Evolutionary conservation across 92 coral and sea anemone species (phyloP).

Genomic region (Bergia puertoricense): DNA sequence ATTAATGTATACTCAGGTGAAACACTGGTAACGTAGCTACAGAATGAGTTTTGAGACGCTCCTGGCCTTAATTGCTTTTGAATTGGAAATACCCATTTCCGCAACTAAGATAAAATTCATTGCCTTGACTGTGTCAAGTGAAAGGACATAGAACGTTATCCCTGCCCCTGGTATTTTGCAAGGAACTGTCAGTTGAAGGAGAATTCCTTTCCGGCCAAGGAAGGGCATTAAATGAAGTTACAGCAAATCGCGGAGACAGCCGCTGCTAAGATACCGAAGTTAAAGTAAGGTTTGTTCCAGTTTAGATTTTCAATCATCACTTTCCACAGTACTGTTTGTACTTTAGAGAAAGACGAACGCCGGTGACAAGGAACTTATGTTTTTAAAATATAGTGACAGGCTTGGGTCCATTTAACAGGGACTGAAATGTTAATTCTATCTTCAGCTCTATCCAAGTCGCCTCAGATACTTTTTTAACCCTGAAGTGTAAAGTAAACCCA

Average conservation of each 20-base stretch:
- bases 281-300: background rate
- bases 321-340: background rate
- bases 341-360: background rate
- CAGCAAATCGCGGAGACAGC: background rate
- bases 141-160: background rate
- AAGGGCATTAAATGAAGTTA: background rate
- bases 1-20: constrained; percentile 18
- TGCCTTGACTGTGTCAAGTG: background rate
- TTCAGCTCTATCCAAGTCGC: background rate
- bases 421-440: background rate
- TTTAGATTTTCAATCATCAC: background rate
- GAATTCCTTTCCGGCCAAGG: background rate
- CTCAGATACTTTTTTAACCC: background rate
- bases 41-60: background rate
- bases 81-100: constrained; percentile 8
- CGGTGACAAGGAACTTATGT: background rate
- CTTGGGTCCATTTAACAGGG: constrained; percentile 1
- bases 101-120: background rate
- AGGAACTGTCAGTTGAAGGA: constrained; percentile 9
- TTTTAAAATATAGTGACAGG: background rate
- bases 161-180: background rate
- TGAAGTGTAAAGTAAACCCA: background rate
- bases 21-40: constrained; percentile 22
- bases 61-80: constrained; percentile 29
- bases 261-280: background rate